These are phyloP conservation scores for Schizothorax lantsangensis DNA, from an alignment of 2,797 vertebrate genomes.

Conservation along the genomic window DNA sequence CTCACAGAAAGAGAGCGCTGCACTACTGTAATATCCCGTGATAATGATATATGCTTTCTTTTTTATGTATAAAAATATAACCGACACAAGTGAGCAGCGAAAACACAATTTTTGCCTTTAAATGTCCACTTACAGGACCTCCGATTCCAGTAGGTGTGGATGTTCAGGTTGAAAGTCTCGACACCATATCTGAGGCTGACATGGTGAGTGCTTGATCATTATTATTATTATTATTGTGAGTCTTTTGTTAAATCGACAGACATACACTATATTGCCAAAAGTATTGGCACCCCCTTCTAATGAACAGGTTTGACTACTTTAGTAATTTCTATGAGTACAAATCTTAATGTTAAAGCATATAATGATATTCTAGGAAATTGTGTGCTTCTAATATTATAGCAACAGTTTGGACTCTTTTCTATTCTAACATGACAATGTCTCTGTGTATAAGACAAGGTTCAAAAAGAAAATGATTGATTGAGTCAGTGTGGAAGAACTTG, in stretches of 20 bases:
- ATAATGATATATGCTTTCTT: not conserved
- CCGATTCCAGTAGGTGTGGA: conserved; percentile 97
- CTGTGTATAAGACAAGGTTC: too few relatives aligned
- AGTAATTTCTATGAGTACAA: too few relatives aligned
- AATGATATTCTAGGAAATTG: too few relatives aligned
- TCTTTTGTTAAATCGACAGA: not conserved
- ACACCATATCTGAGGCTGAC: conserved; percentile 97
- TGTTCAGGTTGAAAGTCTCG: conserved; percentile 96
- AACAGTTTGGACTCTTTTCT: too few relatives aligned
- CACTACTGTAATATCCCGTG: not conserved
- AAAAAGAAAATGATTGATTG: too few relatives aligned
- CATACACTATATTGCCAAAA: not conserved
- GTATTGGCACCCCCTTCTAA: too few relatives aligned
- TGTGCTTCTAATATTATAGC: too few relatives aligned
- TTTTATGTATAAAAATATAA: not conserved
- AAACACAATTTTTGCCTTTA: not conserved
- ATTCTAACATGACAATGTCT: too few relatives aligned
- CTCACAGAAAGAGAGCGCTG: not conserved
- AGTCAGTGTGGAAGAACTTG: too few relatives aligned
- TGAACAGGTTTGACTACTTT: too few relatives aligned
- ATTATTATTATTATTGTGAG: not conserved
- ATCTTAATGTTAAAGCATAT: too few relatives aligned
- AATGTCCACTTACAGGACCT: conserved; percentile 78
- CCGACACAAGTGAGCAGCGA: not conserved
- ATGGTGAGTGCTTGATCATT: conserved; percentile 82